Conservation (phyloP, 1,140 invertebrate genomes). For the Brachionus sp. region DNA sequence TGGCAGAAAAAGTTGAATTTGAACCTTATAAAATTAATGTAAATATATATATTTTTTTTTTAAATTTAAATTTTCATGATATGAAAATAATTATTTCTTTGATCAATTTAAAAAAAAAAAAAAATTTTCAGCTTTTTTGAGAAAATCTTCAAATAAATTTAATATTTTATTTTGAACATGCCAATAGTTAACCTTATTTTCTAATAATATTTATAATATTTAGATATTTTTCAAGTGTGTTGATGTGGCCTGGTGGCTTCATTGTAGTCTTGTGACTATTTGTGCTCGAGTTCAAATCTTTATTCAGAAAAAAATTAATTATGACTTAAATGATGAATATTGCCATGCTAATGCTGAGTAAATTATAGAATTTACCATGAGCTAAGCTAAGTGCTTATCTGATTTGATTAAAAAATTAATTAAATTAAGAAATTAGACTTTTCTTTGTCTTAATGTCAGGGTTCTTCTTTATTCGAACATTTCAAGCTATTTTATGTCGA, state of each 20-base stretch:
- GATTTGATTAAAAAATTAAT: neutral
- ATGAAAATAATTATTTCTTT: too few relatives aligned
- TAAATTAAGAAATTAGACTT: too few relatives aligned
- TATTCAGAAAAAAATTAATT: neutral
- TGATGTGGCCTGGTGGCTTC: neutral
- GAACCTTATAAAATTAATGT: constrained; percentile 59
- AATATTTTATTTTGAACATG: too few relatives aligned
- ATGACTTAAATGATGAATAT: constrained; percentile 15
- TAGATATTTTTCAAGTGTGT: neutral
- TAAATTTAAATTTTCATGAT: neutral
- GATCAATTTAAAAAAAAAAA: too few relatives aligned
- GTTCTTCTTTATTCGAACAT: too few relatives aligned
- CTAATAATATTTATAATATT: too few relatives aligned
- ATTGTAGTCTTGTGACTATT: neutral
- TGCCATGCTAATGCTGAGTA: constrained; percentile 44
- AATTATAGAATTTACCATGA: constrained; percentile 42
- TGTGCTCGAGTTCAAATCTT: constrained; percentile 6
- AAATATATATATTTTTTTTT: neutral
- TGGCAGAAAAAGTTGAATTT: constrained; percentile 75
- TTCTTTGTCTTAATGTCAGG: too few relatives aligned
- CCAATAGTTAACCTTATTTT: too few relatives aligned
- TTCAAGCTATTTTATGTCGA: too few relatives aligned
- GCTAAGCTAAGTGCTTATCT: constrained; percentile 1
- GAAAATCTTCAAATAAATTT: too few relatives aligned
- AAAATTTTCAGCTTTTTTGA: too few relatives aligned